Evolutionary conservation across 1,140 invertebrate genomes (phyloP), one percentile per base, ranked within the genome.

Genomic region (Hyphantria cunea): DNA sequence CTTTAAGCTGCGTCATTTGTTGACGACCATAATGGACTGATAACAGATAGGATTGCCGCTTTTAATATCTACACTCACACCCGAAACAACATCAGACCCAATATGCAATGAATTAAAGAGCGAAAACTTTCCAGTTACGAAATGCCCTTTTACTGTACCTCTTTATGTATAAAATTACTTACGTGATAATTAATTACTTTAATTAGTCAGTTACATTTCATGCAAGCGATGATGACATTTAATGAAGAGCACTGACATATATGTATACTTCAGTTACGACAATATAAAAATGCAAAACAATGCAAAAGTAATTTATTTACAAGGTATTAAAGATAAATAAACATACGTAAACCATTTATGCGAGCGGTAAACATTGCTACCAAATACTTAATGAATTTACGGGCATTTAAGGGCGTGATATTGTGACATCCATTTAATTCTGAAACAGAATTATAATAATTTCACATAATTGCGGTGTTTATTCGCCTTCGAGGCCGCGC

Each of bases 381-480:
- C 14, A 66, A 70, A 68, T 66, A 74, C 70, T 68, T 70, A 61
- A 74, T 68, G 67, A 72, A 78, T 74, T 70, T 70, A 69, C 66
- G 33, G 56, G 70, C 67, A 74, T 66, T 68, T 76, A 76, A 76
- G 74, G 69, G 73, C 70, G 76, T 70, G 76, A 84, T 80, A 76
- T 84, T 86, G 80, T 82, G 78, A 83, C 80, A 82, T 82, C 77
- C 76, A 80, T 86, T 86, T 84, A 83, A 82, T 80, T 81, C 78
- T 77, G 78, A 78, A 79, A 79, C 76, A 86, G 82, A 84, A 88
- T 86, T 86, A 86, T 83, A 86, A 88, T 90, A 90, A 90, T 90
- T 90, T 88, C 79, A 86, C 76, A 82, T 90, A 90, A 90, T 90
- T 90, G 84, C 84, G 68, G 76, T 82, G 86, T 88, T 86, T 85